Evolutionary conservation across 2,113 vertebrate species (phyloP), one percentile per base, ranked within the genome.

Genomic region (Passer domesticus): DNA sequence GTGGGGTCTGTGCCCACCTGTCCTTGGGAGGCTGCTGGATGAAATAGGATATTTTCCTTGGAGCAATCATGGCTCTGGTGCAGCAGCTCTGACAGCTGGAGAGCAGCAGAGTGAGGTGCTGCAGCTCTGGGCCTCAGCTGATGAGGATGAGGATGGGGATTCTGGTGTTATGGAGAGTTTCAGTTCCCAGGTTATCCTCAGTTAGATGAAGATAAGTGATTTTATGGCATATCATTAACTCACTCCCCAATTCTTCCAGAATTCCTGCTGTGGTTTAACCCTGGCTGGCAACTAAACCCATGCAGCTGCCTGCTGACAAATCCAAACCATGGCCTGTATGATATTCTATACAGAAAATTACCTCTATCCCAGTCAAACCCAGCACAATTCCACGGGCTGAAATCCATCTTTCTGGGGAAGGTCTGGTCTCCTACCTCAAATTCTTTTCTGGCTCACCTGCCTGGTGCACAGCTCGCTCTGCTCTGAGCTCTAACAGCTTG

Each of bases 1-100:
- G 3, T 0, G 7, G 35, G 56, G 23, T 1, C 84, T 18, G 35
- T 43, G 18, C 31, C 46, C 2, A 0, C 17, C 35, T 2, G 0
- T 5, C 69, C 43, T 20, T 1, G 1, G 2, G 0, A 15, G 49
- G 53, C 16, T 91, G 46, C 55, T 55, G 87, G 87, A 13, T 30
- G 50, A 22, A 15, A 3, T 13, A 37, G 27, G 82, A 0, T 2
- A 0, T 50, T 89, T n/a, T 53, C 47, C 39, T 4, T 3, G 9
- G 49, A 44, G 83, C 25, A 13, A 4, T n/a, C 23, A 0, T 2
- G 25, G 55, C 15, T 18, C 33, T 23, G 35, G 35, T 1, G 43
- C 2, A 4, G 80, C 39, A 58, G 52, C n/a, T 10, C 18, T 3
- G 46, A 3, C 7, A 10, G 4, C 21, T 2, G 4, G 18, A 19